Conservation (phyloP, 1,140 invertebrate genomes). For the Penaeus indicus region DNA sequence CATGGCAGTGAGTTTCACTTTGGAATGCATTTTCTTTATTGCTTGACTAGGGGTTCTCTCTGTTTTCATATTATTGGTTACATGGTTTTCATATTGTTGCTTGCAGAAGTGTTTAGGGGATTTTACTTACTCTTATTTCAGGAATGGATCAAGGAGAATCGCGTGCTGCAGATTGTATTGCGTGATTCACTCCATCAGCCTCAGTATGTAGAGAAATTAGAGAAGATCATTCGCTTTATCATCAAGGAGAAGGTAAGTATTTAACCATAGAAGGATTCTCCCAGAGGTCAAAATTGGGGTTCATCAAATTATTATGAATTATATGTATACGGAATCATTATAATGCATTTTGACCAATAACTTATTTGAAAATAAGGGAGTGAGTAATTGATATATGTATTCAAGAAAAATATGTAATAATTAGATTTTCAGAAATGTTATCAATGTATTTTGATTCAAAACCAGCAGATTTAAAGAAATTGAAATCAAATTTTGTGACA, state of each 20-base stretch:
- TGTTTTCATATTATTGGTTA: conserved; percentile 16
- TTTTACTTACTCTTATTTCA: conserved; percentile 70
- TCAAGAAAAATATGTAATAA: too few relatives aligned
- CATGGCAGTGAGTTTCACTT: conserved; percentile 83
- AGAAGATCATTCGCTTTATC: conserved; percentile 82
- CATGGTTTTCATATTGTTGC: conserved; percentile 35
- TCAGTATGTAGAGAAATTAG: conserved; percentile 97
- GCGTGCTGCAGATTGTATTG: conserved; percentile 94
- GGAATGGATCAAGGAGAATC: conserved; percentile 97
- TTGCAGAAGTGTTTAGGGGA: conserved; percentile 35
- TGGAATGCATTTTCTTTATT: background rate
- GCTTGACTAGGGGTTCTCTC: background rate
- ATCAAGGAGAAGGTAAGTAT: conserved; percentile 66
- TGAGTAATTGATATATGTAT: too few relatives aligned
- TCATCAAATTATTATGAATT: too few relatives aligned
- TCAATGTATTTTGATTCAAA: too few relatives aligned
- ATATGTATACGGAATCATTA: too few relatives aligned
- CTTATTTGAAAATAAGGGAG: too few relatives aligned
- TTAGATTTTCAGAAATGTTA: background rate
- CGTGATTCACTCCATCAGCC: conserved; percentile 96
- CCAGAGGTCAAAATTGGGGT: too few relatives aligned
- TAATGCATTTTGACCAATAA: too few relatives aligned
- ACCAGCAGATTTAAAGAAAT: background rate
- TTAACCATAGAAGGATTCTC: background rate
- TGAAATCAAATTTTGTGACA: background rate